Conservation (phyloP, 2,113 vertebrate genomes). For the Rana temporaria region DNA sequence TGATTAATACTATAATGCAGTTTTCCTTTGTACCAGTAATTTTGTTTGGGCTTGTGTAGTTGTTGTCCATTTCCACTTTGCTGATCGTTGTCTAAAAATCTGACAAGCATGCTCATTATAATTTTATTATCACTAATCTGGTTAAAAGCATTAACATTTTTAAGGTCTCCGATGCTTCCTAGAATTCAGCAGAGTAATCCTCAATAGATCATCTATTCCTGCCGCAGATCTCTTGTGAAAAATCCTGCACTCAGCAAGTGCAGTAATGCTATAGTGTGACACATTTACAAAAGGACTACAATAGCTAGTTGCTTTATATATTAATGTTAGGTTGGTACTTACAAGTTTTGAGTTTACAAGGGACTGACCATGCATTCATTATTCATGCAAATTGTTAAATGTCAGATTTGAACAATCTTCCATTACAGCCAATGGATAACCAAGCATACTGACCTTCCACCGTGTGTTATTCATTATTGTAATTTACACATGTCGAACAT, state of each 20-base stretch:
- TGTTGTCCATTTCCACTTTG: background rate
- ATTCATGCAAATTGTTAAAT: slow-evolving; percentile 70
- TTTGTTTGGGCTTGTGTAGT: no score
- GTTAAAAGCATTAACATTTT: slow-evolving; percentile 14
- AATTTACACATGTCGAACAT: background rate
- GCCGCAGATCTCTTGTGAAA: slow-evolving; percentile 66
- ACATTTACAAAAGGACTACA: slow-evolving; percentile 67
- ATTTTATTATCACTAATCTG: background rate
- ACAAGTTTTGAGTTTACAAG: slow-evolving; percentile 58
- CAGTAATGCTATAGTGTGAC: slow-evolving; percentile 70
- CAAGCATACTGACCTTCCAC: slow-evolving; percentile 63
- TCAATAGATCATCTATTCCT: slow-evolving; percentile 54
- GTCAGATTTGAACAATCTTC: slow-evolving; percentile 68
- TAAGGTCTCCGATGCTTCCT: slow-evolving; percentile 14
- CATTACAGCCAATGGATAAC: slow-evolving; percentile 60
- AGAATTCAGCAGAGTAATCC: slow-evolving; percentile 16
- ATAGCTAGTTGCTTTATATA: slow-evolving; percentile 69
- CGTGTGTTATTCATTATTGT: slow-evolving; percentile 67
- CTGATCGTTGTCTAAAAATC: background rate
- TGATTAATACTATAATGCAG: no score
- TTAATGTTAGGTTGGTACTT: slow-evolving; percentile 71
- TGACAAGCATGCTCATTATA: background rate
- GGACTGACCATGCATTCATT: slow-evolving; percentile 70
- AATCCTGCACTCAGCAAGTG: slow-evolving; percentile 72
- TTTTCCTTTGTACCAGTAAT: no score